Percentiles rank a stretch among this genome's conserved stretches.
phyloP scores from a whole-genome alignment of 1,140 invertebrate genomes.

The Phthorimaea operculella region DNA sequence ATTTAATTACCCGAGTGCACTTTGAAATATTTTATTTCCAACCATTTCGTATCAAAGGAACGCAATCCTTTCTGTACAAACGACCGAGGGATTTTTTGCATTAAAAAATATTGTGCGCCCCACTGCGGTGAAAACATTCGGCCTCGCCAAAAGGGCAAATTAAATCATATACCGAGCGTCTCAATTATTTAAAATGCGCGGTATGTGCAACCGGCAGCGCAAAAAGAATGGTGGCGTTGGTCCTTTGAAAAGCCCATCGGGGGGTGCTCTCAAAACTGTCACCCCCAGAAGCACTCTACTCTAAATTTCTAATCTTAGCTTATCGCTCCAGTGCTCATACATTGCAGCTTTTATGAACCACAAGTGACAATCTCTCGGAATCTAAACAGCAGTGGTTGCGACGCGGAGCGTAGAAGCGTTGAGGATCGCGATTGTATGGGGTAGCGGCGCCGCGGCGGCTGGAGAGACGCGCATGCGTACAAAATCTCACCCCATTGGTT shows the following conservation, averaged over 20 bases:
- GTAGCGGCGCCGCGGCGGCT: slow-evolving; percentile 55
- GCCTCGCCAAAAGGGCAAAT: slow-evolving; percentile 49
- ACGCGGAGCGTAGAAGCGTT: slow-evolving; percentile 16
- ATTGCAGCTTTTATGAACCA: slow-evolving; percentile 22
- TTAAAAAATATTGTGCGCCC: slow-evolving; percentile 28
- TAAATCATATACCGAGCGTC: slow-evolving; percentile 57
- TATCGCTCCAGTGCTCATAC: slow-evolving; percentile 22
- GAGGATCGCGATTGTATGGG: slow-evolving; percentile 24
- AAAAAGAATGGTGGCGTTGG: slow-evolving; percentile 57
- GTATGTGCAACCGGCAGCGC: slow-evolving; percentile 42
- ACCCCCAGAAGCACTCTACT: slow-evolving; percentile 51
- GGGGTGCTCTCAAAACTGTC: slow-evolving; percentile 57
- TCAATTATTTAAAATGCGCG: slow-evolving; percentile 59
- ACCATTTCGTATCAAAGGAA: slow-evolving; percentile 13
- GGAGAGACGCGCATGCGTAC: slow-evolving; percentile 47
- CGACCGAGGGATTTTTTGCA: slow-evolving; percentile 18
- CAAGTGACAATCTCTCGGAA: slow-evolving; percentile 19
- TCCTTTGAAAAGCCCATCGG: slow-evolving; percentile 61
- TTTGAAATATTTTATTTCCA: not conserved
- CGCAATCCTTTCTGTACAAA: slow-evolving; percentile 25
- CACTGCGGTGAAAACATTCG: slow-evolving; percentile 30
- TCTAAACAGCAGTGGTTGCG: slow-evolving; percentile 42
- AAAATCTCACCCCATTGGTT: slow-evolving; percentile 54
- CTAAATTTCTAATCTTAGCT: slow-evolving; percentile 32
- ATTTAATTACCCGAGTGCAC: slow-evolving; percentile 1